Conservation (phyloP, 2,888 invertebrate genomes). For the Entomobrya proxima region DNA sequence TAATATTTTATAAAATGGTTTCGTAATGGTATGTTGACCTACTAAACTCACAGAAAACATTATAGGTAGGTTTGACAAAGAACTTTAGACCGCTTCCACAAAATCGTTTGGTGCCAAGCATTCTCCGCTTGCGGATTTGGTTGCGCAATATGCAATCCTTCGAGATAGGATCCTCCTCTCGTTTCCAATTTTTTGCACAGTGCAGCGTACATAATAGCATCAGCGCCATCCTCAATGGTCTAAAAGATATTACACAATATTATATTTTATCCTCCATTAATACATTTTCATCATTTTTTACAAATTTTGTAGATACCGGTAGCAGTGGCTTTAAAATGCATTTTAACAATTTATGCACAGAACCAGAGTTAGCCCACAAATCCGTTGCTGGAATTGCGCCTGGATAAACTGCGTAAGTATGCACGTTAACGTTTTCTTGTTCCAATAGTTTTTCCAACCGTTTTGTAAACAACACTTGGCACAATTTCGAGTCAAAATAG, state of each 20-base stretch:
- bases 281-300: background rate
- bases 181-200: conserved; percentile 85
- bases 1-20: too few relatives aligned
- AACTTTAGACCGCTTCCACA: conserved; percentile 61
- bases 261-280: background rate
- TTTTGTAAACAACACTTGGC: conserved; percentile 83
- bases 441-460: conserved; percentile 81
- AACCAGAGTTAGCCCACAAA: conserved; percentile 35
- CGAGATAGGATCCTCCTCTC: conserved; percentile 87
- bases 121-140: conserved; percentile 66
- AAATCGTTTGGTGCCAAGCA: conserved; percentile 41
- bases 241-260: conserved; percentile 77
- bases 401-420: conserved; percentile 87
- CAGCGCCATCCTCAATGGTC: conserved; percentile 88
- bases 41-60: too few relatives aligned
- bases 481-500: conserved; percentile 91
- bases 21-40: too few relatives aligned
- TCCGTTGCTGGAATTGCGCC: conserved; percentile 85
- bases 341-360: background rate
- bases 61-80: conserved; percentile 54
- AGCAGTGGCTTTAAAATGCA: conserved; percentile 9
- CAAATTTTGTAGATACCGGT: conserved; percentile 27
- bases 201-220: conserved; percentile 86
- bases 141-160: conserved; percentile 82
- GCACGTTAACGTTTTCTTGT: conserved; percentile 81